Evolutionary conservation across 1,140 invertebrate genomes (phyloP).

Genomic region (Notospermus geniculatus): DNA sequence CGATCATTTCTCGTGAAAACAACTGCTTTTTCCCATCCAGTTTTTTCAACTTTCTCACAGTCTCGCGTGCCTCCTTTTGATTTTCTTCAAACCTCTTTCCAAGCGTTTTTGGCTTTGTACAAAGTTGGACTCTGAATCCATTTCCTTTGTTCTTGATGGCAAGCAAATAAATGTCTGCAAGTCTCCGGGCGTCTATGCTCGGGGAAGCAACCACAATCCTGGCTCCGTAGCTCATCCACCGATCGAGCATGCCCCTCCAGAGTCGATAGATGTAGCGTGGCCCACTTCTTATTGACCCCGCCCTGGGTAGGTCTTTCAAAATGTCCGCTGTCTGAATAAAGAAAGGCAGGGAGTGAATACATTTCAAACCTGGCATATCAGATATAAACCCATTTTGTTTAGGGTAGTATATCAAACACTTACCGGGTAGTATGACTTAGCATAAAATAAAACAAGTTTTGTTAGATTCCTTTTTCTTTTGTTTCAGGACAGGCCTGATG

Average conservation of each 20-base stretch:
- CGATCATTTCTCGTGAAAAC: not conserved
- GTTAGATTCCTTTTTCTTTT: no score
- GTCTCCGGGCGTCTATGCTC: not conserved
- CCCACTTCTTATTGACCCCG: not conserved
- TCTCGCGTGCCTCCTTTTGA: constrained; percentile 3
- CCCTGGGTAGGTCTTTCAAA: constrained; percentile 4
- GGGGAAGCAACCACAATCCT: not conserved
- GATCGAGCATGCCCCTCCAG: not conserved
- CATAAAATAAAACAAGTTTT: no score
- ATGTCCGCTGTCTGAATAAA: not conserved
- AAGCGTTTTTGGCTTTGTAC: not conserved
- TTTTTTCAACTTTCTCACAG: not conserved
- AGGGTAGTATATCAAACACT: no score
- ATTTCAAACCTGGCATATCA: no score
- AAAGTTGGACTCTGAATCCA: not conserved
- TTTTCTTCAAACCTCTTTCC: not conserved
- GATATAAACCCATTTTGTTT: no score
- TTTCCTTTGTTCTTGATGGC: not conserved
- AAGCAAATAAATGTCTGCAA: constrained; percentile 4
- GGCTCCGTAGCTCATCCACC: not conserved
- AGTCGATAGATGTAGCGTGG: constrained; percentile 5
- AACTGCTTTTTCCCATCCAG: not conserved
- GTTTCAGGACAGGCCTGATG: no score
- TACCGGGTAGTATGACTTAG: no score
- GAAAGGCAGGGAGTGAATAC: no score